These are phyloP conservation scores for Mystacornis crossleyi DNA, from an alignment of 2,113 vertebrate species.

Conservation along the genomic window DNA sequence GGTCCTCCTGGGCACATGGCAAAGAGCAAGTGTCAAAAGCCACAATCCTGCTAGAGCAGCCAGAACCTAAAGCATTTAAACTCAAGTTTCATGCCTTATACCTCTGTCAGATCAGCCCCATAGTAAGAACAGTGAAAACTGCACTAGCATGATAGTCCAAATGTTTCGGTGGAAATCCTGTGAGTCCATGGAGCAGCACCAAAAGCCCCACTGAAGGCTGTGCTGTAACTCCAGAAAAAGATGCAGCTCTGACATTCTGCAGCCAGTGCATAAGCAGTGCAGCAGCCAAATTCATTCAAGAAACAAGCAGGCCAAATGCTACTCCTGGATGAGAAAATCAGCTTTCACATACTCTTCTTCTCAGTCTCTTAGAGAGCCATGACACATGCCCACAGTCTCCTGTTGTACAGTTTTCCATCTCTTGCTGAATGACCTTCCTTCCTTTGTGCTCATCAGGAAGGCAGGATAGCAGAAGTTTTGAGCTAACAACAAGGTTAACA, in stretches of 20 bases:
- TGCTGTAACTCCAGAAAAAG: not conserved
- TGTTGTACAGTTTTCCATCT: not conserved
- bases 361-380: not conserved
- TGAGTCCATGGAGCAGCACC: not conserved
- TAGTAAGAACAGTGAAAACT: not conserved
- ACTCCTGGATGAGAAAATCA: not conserved
- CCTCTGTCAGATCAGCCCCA: not conserved
- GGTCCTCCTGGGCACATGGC: not conserved
- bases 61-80: not conserved
- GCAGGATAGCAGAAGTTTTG: not conserved
- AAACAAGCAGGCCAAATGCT: not conserved
- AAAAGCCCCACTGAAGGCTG: not conserved
- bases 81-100: not conserved
- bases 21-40: not conserved
- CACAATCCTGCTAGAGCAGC: not conserved
- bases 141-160: rapidly evolving
- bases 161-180: not conserved
- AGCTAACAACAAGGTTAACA: not conserved
- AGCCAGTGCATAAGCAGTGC: not conserved
- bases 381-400: not conserved
- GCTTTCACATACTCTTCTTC: not conserved
- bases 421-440: not conserved
- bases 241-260: not conserved
- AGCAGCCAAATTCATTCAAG: not conserved
- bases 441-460: not conserved